Evolutionary conservation across 2,113 vertebrate species (phyloP), one percentile per base, ranked within the genome.

Genomic region (Prinia subflava): DNA sequence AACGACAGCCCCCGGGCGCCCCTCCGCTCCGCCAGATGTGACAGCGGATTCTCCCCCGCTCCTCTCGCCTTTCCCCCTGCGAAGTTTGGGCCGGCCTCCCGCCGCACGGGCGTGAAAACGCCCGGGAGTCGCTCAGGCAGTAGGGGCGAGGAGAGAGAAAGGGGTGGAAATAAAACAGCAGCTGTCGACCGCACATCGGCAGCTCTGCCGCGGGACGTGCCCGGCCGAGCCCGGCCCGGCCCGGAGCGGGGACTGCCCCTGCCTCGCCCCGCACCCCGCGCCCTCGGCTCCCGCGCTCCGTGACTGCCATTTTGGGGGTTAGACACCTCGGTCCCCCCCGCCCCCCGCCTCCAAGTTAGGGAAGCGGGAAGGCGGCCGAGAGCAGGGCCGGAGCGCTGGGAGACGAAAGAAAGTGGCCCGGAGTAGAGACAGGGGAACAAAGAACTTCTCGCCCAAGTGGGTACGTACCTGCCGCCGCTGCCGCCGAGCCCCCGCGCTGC

Each of bases 291-390:
- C 76, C 76, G 75, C 69, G 64, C 80, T 91, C 75, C 6, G 20
- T 69, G 86, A 94, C 92, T 90, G 94, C 94, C 92, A 95, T 92
- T 92, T 92, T 92, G 28, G 85, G 83, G 79, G 87, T 67, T 68
- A 80, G 69, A 76, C 23, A 42, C 56, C 76, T 53, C 79, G n/a
- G 56, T n/a, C 39, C 59, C 78, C 69, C 16, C 35, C 13, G 14
- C 7, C 31, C 49, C 56, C 49, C 37, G 55, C 70, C 75, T 47
- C 30, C 52, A 49, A 89, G 44, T 77, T 71, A 55, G 84, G 27
- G 37, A 62, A 84, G 50, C 33, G 68, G 60, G 62, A 59, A 80
- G 11, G 47, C 41, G 42, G 42, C 81, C 55, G 55, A 35, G 56
- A 64, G n/a, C 31, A 42, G 69, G 70, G 42, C 62, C 27, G 28